A percentile compares a stretch with the other conserved stretches of the same genome.
Conservation (phyloP, 2,888 invertebrate species). For the Drosophila kanekoi region DNA sequence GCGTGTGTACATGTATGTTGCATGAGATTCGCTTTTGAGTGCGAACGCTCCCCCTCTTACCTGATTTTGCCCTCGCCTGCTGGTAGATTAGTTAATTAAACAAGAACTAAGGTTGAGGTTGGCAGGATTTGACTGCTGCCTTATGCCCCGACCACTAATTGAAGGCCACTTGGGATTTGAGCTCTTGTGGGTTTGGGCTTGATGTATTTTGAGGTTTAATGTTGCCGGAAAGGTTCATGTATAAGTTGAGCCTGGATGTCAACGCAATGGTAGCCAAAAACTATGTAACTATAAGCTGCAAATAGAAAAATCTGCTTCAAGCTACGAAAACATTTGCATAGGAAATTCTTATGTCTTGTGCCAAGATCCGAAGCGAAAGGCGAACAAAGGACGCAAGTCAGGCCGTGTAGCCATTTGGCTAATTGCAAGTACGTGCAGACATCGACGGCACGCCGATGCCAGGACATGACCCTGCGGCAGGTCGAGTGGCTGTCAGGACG, state of each 20-base stretch:
- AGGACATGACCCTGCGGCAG: slow-evolving; percentile 22
- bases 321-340: slow-evolving; percentile 16
- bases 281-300: neutral
- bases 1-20: neutral
- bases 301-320: slow-evolving; percentile 1
- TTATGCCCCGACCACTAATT: slow-evolving; percentile 53
- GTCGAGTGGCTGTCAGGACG: slow-evolving; percentile 21
- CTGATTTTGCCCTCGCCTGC: neutral
- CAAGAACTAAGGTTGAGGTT: slow-evolving; percentile 37
- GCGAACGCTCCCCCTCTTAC: neutral
- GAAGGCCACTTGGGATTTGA: slow-evolving; percentile 47
- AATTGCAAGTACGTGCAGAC: slow-evolving; percentile 73
- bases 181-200: slow-evolving; percentile 32
- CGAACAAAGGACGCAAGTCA: slow-evolving; percentile 37
- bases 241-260: slow-evolving; percentile 2
- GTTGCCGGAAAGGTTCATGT: slow-evolving; percentile 9
- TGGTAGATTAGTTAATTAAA: slow-evolving; percentile 64
- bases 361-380: slow-evolving; percentile 1
- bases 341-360: slow-evolving; percentile 3
- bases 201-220: slow-evolving; percentile 37
- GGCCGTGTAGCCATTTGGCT: slow-evolving; percentile 69
- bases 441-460: slow-evolving; percentile 27
- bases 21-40: slow-evolving; percentile 4
- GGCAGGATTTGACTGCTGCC: slow-evolving; percentile 3
- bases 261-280: neutral